Base-by-base conservation (phyloP, 2,113 vertebrate genomes). In the Notothenia coriiceps region DNA sequence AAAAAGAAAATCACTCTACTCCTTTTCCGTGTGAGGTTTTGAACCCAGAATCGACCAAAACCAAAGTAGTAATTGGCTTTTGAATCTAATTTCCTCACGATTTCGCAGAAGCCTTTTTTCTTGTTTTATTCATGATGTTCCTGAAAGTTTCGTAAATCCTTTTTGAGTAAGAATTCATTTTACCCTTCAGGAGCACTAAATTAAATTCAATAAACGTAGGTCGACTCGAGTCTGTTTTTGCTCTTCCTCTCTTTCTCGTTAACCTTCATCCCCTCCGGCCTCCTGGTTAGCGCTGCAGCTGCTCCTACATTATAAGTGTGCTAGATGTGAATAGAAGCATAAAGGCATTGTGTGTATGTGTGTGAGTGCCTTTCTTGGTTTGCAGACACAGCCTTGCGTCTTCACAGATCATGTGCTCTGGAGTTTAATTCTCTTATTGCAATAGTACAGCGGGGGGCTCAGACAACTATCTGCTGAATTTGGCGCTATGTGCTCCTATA, bases 251-350 rank as follows among this genome's bases (percentile, higher is more conserved):
- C 35, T 87, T 79, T 70, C 81, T 86, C 60, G 63, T 91, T 89
- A 86, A 88, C 92, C 88, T 90, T 89, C 83, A 89, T 80, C 84
- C 90, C 92, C 90, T 93, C 73, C 46, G 77, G 92, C 89, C 78
- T 89, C 20, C 74, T 91, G 90, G 84, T 92, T 91, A 82, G 74
- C 85, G 18, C 80, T 88, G 84, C 92, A 94, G 93, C 93, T 93
- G 94, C 88, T 91, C 70, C 79, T 78, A 66, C 77, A 86, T 85
- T 91, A 80, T 78, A 91, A 89, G 71, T 92, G 92, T 92, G 87
- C 92, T 91, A 92, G 92, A 95, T 95, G 89, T 91, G 90, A 93
- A 92, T 81, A 90, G 91, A 90, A 92, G 92, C 94, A 91, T 86
- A 93, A 95, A 90, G 78, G 62, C 74, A 80, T 84, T 88, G 84